Conservation (phyloP, 1,140 invertebrate genomes). For the Drosophila ercepeae region DNA sequence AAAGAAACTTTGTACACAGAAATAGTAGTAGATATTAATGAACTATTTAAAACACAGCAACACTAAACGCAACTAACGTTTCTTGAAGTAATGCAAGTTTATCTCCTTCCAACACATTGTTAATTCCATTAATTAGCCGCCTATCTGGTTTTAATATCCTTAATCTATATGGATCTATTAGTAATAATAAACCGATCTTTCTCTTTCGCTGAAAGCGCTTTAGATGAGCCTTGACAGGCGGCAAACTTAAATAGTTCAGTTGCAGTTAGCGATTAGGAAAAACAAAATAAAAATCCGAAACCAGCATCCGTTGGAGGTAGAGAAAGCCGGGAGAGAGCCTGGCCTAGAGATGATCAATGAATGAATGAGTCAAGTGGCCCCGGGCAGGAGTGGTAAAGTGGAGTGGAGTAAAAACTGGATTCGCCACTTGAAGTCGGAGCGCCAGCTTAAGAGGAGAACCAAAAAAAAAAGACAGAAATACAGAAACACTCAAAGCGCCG, state of each 20-base stretch:
- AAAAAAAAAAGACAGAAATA: conserved; percentile 14
- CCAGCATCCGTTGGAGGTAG: conserved; percentile 3
- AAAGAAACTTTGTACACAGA: too few species aligned
- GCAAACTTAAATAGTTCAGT: conserved; percentile 25
- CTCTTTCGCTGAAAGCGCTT: neutral
- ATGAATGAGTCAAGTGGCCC: conserved; percentile 51
- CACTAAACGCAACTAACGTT: too few species aligned
- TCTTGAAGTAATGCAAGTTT: neutral
- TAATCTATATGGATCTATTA: conserved; percentile 17
- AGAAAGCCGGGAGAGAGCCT: conserved; percentile 22
- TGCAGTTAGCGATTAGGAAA: conserved; percentile 19
- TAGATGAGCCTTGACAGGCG: conserved; percentile 33
- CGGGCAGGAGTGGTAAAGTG: neutral
- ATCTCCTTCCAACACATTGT: neutral
- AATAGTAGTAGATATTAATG: too few species aligned
- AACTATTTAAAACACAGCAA: too few species aligned
- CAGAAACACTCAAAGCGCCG: conserved; percentile 75
- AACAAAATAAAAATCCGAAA: conserved; percentile 23
- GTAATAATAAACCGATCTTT: conserved; percentile 13
- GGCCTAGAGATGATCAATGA: conserved; percentile 43
- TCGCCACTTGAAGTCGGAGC: conserved; percentile 42
- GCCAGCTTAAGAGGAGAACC: conserved; percentile 19
- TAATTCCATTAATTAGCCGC: conserved; percentile 14
- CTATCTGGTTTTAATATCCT: conserved; percentile 1
- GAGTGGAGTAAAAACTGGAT: conserved; percentile 39